Percentiles rank a stretch among this genome's conserved stretches.
Evolutionary conservation across 2,113 vertebrate species (phyloP).

Genomic region (Ammodytes dubius): DNA sequence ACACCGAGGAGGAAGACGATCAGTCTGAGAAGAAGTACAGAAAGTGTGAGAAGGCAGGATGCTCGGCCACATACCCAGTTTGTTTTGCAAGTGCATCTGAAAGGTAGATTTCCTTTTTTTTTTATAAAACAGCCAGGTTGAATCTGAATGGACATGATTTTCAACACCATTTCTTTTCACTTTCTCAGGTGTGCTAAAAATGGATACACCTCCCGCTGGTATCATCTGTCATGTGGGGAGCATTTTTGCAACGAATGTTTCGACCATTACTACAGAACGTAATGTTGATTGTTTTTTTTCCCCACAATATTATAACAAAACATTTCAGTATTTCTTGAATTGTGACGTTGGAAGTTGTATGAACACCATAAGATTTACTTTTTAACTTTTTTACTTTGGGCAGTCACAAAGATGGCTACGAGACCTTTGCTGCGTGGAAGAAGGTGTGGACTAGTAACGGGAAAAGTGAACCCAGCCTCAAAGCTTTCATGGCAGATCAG

Average conservation of each 20-base stretch:
- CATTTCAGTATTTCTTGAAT: not conserved
- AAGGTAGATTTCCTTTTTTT: slow-evolving; percentile 82
- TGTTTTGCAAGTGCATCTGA: slow-evolving; percentile 98
- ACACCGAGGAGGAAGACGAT: slow-evolving; percentile 93
- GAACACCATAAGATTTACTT: not conserved
- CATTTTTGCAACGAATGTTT: slow-evolving; percentile 99
- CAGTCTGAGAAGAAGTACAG: slow-evolving; percentile 95
- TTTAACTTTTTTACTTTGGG: not conserved
- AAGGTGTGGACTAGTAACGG: slow-evolving; percentile 97
- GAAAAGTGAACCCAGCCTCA: slow-evolving; percentile 97
- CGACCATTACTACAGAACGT: slow-evolving; percentile 99
- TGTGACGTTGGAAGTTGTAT: not conserved
- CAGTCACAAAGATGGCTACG: slow-evolving; percentile 99
- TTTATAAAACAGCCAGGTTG: too few relatives aligned
- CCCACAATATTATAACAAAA: slow-evolving; percentile 8
- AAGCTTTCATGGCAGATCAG: slow-evolving; percentile 99
- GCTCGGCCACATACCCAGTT: slow-evolving; percentile 93
- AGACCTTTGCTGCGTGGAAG: slow-evolving; percentile 94
- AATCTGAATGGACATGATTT: not conserved
- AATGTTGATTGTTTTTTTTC: slow-evolving; percentile 32
- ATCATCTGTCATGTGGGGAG: slow-evolving; percentile 97
- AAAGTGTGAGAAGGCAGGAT: slow-evolving; percentile 98
- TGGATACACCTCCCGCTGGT: slow-evolving; percentile 98
- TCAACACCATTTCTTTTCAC: not conserved
- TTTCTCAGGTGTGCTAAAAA: slow-evolving; percentile 95